These are phyloP conservation scores for Entomyzon cyanotis DNA, from an alignment of 2,113 vertebrate species.

Conservation along the genomic window DNA sequence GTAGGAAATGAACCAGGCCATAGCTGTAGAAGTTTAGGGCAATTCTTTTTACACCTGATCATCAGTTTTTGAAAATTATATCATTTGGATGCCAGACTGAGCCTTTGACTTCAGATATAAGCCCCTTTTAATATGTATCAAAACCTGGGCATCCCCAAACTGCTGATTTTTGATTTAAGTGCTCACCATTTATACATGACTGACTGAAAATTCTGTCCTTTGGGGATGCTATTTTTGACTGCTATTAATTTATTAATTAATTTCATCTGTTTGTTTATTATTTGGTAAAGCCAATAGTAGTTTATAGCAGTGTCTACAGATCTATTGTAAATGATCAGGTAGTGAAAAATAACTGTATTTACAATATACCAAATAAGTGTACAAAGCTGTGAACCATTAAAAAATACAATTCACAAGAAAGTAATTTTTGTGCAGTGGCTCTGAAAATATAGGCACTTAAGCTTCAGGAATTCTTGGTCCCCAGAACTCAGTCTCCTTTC, in stretches of 20 bases:
- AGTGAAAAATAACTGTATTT: background rate
- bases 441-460: slow-evolving; percentile 55
- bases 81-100: background rate
- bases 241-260: background rate
- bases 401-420: background rate
- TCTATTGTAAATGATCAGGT: background rate
- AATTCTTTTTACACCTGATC: background rate
- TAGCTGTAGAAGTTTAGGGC: background rate
- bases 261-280: background rate
- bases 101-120: background rate
- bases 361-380: background rate
- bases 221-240: background rate
- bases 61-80: background rate
- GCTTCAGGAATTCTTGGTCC: slow-evolving; percentile 8
- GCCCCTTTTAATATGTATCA: background rate
- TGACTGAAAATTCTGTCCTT: background rate
- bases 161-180: background rate
- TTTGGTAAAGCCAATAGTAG: background rate
- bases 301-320: background rate
- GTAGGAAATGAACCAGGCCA: background rate
- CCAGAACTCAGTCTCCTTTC: background rate
- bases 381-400: background rate
- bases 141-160: background rate
- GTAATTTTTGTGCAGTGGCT: background rate
- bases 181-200: background rate